Evolutionary conservation across 2,888 invertebrate genomes (phyloP), one percentile per base, ranked within the genome.

Genomic region (Phengaris arion): DNA sequence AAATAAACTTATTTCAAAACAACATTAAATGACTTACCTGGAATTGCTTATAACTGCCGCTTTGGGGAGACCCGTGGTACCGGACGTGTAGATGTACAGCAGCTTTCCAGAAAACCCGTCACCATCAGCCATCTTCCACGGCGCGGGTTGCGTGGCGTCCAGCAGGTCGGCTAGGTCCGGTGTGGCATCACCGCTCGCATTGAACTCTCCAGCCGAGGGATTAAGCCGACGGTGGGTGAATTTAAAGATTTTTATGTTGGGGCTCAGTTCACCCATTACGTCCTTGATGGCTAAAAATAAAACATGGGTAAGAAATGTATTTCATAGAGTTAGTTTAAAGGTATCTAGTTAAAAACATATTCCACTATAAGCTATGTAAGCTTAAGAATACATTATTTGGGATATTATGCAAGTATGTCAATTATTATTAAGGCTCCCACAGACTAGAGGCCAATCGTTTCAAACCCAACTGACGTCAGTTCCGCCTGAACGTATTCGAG

Each of bases 41-140:
- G 98, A 96, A 89, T 98, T 98, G 15, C 97, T 98, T 82, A 99
- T 98, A 74, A 99, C 97, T 35, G 99, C 99, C 57, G 99, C 99
- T 89, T 99, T 99, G 0, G 99, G 99, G 78, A 99, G 90, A 9
- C 99, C 99, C 1, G 99, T 99, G 0, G 99, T 99, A 12, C 99
- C 99, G 59, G 99, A 99, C 0, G 99, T 99, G 90, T 98, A 99
- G 84, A 99, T 99, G 86, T 99, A 99, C 75, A 99, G 94, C 35
- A 99, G 92, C 84, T 96, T 96, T 83, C 98, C 98, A 77, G 96
- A 94, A 87, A 97, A 96, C 75, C 95, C 95, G 2, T 95, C 89
- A 76, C 94, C 95, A n/a, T 95, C 94, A 8, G 94, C 92, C 64
- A 95, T 85, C 75, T 94, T 86, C 81, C 96, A 96, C 0, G 94